These are phyloP conservation scores for Hormaphis cornu DNA, from an alignment of 1,140 invertebrate genomes.

Conservation along the genomic window DNA sequence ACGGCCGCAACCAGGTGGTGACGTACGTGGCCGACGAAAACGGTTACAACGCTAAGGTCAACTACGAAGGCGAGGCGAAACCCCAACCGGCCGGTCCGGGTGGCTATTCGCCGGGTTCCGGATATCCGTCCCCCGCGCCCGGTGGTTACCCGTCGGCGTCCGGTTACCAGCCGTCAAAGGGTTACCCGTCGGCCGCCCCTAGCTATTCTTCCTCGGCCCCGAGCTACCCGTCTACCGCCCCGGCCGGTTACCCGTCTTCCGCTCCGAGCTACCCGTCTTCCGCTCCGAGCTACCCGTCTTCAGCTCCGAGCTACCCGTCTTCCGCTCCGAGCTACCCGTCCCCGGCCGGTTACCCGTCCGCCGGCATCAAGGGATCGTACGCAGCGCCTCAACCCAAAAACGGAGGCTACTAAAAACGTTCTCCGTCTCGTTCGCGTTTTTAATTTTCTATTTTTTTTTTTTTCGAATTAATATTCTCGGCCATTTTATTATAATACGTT, in stretches of 20 bases:
- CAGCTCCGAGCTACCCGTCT: not conserved
- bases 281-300: not conserved
- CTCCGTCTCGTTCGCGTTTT: not conserved
- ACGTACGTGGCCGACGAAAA: conserved; percentile 68
- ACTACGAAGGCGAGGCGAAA: conserved; percentile 60
- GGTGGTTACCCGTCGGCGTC: not conserved
- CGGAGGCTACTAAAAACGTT: conserved; percentile 1
- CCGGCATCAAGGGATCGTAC: not conserved
- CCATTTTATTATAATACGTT: too few species aligned
- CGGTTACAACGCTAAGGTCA: conserved; percentile 65
- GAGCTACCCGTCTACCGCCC: not conserved
- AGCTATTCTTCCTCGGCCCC: not conserved
- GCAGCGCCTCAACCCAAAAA: conserved; percentile 17
- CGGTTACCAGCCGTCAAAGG: not conserved
- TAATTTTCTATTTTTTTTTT: not conserved
- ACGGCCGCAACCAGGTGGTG: conserved; percentile 53
- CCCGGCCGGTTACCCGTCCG: not conserved
- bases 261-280: not conserved
- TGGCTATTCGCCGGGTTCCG: not conserved
- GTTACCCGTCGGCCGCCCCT: not conserved
- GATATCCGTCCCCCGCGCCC: not conserved
- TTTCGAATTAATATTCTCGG: not conserved
- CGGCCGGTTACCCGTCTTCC: not conserved
- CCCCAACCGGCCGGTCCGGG: conserved; percentile 45
- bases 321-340: not conserved